Evolutionary conservation across 2,113 vertebrate species (phyloP), one percentile per base, ranked within the genome.

Genomic region (Microtus ochrogaster): DNA sequence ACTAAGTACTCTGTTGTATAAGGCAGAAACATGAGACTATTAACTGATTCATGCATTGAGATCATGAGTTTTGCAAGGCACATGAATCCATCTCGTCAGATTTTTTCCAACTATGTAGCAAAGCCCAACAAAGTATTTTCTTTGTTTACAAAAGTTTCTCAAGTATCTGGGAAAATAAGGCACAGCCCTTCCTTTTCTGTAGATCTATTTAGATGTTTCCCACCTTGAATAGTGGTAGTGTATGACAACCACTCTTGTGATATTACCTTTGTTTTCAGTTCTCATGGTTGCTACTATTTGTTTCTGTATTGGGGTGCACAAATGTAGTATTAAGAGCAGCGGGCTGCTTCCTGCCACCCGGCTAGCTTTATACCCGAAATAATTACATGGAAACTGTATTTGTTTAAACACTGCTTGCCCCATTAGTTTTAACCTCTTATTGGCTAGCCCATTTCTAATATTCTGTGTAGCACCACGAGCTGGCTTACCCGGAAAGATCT

Each of bases 41-140:
- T 33, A 77, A 88, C 83, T 94, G 5, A 1, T 66, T 96, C 61
- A 49, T 78, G 16, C 39, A 77, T 66, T 92, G 61, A n/a, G 70
- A 94, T 33, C 30, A 7, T 13, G 84, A 95, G 55, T 21, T 96
- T 65, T 95, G 49, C 73, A 89, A 97, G 81, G 55, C 90, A 94
- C 95, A 47, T 70, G 41, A 94, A 66, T 81, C 8, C 22, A n/a
- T 85, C 26, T 85, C 65, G 8, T 49, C 28, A 5, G 44, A 22
- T 55, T 55, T 94, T 91, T 89, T 90, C 24, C 91, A 36, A 96
- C 13, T 83, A 73, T 17, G 93, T 58, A n/a, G 47, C 66, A 77
- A 90, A 82, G 12, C 2, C 36, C 21, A 82, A 39, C 55, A 16
- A 70, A 91, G 84, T 19, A 81, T 39, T 89, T 85, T 95, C 49